These are phyloP conservation scores for Macrotis lagotis DNA, from an alignment of 2,113 vertebrate genomes.

Conservation along the genomic window DNA sequence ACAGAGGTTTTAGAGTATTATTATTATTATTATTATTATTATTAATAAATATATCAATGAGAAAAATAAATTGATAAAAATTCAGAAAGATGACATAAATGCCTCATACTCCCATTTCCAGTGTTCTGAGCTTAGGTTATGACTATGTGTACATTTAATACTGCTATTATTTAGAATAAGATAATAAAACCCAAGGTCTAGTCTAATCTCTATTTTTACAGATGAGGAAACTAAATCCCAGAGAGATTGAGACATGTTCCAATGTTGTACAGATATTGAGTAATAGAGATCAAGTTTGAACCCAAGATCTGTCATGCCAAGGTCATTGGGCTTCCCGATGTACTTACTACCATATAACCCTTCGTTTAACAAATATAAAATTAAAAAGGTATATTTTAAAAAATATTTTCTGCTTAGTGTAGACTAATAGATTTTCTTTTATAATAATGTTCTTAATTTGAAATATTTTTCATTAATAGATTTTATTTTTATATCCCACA, in stretches of 20 bases:
- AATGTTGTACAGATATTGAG: neutral
- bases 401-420: conserved; percentile 37
- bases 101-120: neutral
- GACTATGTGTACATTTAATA: neutral
- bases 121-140: neutral
- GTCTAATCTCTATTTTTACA: neutral
- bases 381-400: conserved; percentile 30
- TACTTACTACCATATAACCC: neutral
- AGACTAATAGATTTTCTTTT: neutral
- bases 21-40: no score
- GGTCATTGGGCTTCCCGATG: neutral
- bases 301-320: neutral
- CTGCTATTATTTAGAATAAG: neutral
- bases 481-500: neutral
- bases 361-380: neutral
- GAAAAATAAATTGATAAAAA: neutral
- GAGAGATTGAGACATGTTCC: neutral
- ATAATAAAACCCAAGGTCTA: neutral
- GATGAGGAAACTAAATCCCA: neutral
- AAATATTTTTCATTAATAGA: neutral
- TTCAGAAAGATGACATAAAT: neutral
- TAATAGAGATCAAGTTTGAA: neutral
- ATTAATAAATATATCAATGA: neutral
- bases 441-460: neutral
- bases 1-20: neutral